Evolutionary conservation across 2,888 invertebrate species (phyloP).

Genomic region (Poecilobothrus nobilitatus): DNA sequence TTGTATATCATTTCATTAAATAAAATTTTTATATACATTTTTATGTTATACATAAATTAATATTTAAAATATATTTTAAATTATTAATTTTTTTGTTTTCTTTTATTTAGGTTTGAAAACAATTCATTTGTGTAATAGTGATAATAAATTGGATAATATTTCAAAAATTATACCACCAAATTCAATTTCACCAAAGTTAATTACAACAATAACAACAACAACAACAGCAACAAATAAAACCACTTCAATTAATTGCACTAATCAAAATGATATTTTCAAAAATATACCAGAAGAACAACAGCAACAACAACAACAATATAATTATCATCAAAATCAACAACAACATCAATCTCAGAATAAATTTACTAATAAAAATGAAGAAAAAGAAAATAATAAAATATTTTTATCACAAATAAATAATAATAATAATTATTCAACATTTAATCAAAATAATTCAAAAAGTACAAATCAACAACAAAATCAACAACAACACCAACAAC

Average conservation of each 20-base stretch:
- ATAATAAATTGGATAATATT: slow-evolving; percentile 10
- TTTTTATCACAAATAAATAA: background rate
- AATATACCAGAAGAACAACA: background rate
- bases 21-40: no score
- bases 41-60: background rate
- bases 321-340: background rate
- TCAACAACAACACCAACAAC: background rate
- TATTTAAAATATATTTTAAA: background rate
- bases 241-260: background rate
- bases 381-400: slow-evolving; percentile 10
- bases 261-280: slow-evolving; percentile 7
- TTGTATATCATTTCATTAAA: no score
- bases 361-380: slow-evolving; percentile 19
- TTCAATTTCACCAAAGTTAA: slow-evolving; percentile 13
- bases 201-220: slow-evolving; percentile 12
- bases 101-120: slow-evolving; percentile 10
- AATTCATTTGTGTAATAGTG: background rate
- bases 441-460: background rate
- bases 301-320: slow-evolving; percentile 13
- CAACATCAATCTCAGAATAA: no score
- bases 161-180: background rate
- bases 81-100: slow-evolving; percentile 10
- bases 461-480: background rate
- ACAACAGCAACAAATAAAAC: slow-evolving; percentile 15
- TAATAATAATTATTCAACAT: background rate